Conservation (phyloP, 2,888 invertebrate genomes). For the Scaptomyza polygonia region DNA sequence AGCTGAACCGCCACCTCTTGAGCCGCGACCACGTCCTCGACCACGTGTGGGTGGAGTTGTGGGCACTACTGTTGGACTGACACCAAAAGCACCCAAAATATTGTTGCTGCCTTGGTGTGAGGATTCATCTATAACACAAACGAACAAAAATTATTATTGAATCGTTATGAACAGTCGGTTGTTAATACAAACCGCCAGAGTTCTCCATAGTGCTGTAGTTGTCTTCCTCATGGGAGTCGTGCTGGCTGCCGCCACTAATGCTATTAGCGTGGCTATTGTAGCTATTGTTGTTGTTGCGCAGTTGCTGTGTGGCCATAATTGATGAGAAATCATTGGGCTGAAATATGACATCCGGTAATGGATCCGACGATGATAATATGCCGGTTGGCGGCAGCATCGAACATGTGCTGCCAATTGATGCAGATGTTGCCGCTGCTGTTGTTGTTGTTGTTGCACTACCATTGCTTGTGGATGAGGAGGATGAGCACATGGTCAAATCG, state of each 20-base stretch:
- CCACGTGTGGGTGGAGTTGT: conserved; percentile 53
- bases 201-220: conserved; percentile 68
- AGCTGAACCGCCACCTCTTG: conserved; percentile 50
- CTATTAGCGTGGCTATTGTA: conserved; percentile 32
- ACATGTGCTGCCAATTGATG: conserved; percentile 38
- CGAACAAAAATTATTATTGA: not conserved
- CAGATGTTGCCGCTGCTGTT: conserved; percentile 29
- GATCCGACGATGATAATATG: conserved; percentile 82
- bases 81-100: conserved; percentile 38
- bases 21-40: conserved; percentile 71
- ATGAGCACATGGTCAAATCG: conserved; percentile 81
- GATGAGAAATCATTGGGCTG: conserved; percentile 83
- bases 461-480: conserved; percentile 77
- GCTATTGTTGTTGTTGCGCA: conserved; percentile 51
- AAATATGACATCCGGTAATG: conserved; percentile 80
- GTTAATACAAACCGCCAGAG: conserved; percentile 73
- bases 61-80: conserved; percentile 2
- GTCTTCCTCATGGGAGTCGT: conserved; percentile 73
- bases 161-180: not conserved
- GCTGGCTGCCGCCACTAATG: conserved; percentile 62
- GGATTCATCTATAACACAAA: conserved; percentile 56
- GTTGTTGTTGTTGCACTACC: conserved; percentile 47
- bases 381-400: conserved; percentile 81
- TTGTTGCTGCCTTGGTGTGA: conserved; percentile 28
- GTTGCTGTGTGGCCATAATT: conserved; percentile 78